Percentiles rank a stretch among this genome's conserved stretches.
Evolutionary conservation across 1,140 invertebrate genomes (phyloP).

Genomic region (Camponotus vicinus): DNA sequence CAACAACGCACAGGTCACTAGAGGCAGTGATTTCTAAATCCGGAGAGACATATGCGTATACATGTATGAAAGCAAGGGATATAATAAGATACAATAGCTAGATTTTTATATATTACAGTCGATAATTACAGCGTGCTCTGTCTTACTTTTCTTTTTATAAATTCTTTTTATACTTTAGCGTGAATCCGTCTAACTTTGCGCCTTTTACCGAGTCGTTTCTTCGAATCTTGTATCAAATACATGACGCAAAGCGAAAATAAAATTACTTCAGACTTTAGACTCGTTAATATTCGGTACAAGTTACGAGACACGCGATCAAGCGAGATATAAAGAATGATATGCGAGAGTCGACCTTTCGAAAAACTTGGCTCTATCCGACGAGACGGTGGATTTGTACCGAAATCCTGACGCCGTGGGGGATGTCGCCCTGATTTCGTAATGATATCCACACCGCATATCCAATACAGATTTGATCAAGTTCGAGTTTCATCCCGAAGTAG

Average conservation of each 20-base stretch:
- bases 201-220: background rate
- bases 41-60: background rate
- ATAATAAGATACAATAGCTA: conserved; percentile 6
- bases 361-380: background rate
- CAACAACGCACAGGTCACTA: background rate
- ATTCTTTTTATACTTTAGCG: background rate
- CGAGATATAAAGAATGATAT: background rate
- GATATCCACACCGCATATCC: background rate
- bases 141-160: conserved; percentile 8
- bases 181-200: background rate
- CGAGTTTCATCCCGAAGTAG: conserved; percentile 22
- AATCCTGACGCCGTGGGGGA: background rate
- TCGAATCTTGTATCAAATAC: background rate
- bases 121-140: background rate
- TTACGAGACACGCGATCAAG: background rate
- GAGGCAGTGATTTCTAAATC: conserved; percentile 23
- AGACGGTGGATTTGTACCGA: background rate
- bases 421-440: background rate
- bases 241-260: background rate
- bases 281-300: background rate
- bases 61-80: background rate
- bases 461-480: conserved; percentile 41
- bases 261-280: background rate
- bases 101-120: conserved; percentile 16
- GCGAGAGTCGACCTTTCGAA: background rate